Evolutionary conservation across 1,140 invertebrate species (phyloP).

Genomic region (Onthophagus taurus): DNA sequence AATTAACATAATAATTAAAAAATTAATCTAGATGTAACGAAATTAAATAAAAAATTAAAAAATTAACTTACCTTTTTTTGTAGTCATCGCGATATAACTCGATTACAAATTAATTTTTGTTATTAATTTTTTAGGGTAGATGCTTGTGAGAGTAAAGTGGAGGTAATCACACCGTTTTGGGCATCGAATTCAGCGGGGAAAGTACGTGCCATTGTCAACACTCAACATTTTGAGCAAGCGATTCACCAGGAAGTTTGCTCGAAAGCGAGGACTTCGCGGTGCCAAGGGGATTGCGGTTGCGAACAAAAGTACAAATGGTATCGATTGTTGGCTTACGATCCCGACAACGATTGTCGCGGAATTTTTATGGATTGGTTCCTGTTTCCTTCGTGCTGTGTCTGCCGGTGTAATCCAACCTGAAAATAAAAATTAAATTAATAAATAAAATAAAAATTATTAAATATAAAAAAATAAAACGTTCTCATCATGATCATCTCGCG

Average conservation of each 20-base stretch:
- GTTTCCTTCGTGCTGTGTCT: slow-evolving; percentile 88
- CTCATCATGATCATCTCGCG: too few relatives aligned
- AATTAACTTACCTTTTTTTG: too few relatives aligned
- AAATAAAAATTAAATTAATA: too few relatives aligned
- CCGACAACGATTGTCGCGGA: slow-evolving; percentile 85
- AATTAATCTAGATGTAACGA: background rate
- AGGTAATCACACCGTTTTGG: slow-evolving; percentile 90
- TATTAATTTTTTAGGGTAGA: slow-evolving; percentile 57
- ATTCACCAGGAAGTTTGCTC: slow-evolving; percentile 91
- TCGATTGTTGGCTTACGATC: slow-evolving; percentile 80
- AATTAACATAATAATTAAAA: background rate
- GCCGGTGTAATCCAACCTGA: slow-evolving; percentile 61
- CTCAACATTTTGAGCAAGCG: slow-evolving; percentile 88
- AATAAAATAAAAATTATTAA: too few relatives aligned
- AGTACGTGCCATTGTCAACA: slow-evolving; percentile 84
- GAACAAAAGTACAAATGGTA: slow-evolving; percentile 87
- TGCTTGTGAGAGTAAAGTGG: slow-evolving; percentile 83
- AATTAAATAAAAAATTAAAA: too few relatives aligned
- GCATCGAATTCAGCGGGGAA: slow-evolving; percentile 85
- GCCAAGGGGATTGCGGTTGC: slow-evolving; percentile 75
- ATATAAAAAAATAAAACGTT: too few relatives aligned
- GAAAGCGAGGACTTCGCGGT: slow-evolving; percentile 68
- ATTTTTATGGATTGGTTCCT: slow-evolving; percentile 96
- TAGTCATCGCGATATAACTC: background rate
- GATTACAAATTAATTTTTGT: background rate